phyloP scores from a whole-genome alignment of 2,888 invertebrate species.

The Acleris laterana region DNA sequence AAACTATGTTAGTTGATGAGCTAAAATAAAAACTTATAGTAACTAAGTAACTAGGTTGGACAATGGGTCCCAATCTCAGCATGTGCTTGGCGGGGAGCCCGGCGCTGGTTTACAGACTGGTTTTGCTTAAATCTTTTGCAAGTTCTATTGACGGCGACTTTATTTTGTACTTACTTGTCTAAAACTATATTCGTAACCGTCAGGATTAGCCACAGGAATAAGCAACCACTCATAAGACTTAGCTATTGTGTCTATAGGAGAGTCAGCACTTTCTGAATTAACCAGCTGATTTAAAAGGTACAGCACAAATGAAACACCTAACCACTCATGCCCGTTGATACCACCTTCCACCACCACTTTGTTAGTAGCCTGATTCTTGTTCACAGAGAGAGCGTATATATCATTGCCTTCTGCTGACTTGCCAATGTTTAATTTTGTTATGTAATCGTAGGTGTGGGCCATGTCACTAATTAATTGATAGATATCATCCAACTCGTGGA shows the following conservation, averaged over 20 bases:
- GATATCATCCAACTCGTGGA: slow-evolving; percentile 85
- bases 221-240: slow-evolving; percentile 87
- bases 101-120: too few species aligned
- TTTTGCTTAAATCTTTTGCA: too few species aligned
- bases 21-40: too few species aligned
- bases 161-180: slow-evolving; percentile 44
- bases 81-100: too few species aligned
- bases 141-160: too few species aligned
- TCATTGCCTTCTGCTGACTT: slow-evolving; percentile 71
- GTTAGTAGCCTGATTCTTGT: slow-evolving; percentile 51
- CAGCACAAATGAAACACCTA: slow-evolving; percentile 85
- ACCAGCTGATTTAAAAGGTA: slow-evolving; percentile 84
- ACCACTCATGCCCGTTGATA: slow-evolving; percentile 91
- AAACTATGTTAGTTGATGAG: too few species aligned
- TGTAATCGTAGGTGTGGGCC: slow-evolving; percentile 61
- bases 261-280: slow-evolving; percentile 55
- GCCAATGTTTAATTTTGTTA: slow-evolving; percentile 66
- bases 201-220: slow-evolving; percentile 89
- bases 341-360: slow-evolving; percentile 85
- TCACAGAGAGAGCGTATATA: slow-evolving; percentile 59
- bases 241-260: slow-evolving; percentile 65
- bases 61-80: too few species aligned
- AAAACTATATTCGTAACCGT: slow-evolving; percentile 85
- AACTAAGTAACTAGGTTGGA: too few species aligned
- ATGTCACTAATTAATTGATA: slow-evolving; percentile 83